Percentiles rank a stretch among this genome's conserved stretches.
phyloP scores from a whole-genome alignment of 1,140 invertebrate species.

The Colletes latitarsis region DNA sequence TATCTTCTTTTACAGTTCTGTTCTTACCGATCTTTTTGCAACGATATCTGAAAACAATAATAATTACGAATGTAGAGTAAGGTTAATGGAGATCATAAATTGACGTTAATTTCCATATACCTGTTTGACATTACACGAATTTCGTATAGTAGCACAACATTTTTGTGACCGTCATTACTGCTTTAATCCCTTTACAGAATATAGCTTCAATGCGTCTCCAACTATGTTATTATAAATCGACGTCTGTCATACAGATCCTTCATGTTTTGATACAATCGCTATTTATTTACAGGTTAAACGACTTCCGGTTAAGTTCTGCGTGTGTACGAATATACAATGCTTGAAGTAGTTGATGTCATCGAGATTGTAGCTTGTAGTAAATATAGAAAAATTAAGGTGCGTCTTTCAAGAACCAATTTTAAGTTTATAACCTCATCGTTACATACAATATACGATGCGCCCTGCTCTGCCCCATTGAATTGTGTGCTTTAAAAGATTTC shows the following conservation, averaged over 20 bases:
- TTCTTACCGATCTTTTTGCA: not conserved
- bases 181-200: not conserved
- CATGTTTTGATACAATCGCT: conserved; percentile 25
- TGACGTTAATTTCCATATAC: not conserved
- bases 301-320: not conserved
- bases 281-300: not conserved
- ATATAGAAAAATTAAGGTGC: conserved; percentile 8
- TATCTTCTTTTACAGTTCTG: not conserved
- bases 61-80: not conserved
- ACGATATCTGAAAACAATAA: conserved; percentile 3
- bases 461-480: too few relatives aligned
- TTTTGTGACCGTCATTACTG: not conserved
- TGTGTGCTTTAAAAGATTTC: too few relatives aligned
- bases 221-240: conserved; percentile 4
- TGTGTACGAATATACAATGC: not conserved
- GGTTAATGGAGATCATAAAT: not conserved
- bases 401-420: not conserved
- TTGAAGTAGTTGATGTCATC: conserved; percentile 2
- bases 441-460: too few relatives aligned
- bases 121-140: conserved; percentile 44
- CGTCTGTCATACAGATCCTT: conserved; percentile 22
- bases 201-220: not conserved
- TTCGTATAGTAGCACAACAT: not conserved
- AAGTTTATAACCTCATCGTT: conserved; percentile 36
- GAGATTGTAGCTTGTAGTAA: conserved; percentile 2